A percentile compares a stretch with the other conserved stretches of the same genome.
Evolutionary conservation across 2,797 vertebrate species (phyloP).

Genomic region (Ctenopoma kingsleyae): DNA sequence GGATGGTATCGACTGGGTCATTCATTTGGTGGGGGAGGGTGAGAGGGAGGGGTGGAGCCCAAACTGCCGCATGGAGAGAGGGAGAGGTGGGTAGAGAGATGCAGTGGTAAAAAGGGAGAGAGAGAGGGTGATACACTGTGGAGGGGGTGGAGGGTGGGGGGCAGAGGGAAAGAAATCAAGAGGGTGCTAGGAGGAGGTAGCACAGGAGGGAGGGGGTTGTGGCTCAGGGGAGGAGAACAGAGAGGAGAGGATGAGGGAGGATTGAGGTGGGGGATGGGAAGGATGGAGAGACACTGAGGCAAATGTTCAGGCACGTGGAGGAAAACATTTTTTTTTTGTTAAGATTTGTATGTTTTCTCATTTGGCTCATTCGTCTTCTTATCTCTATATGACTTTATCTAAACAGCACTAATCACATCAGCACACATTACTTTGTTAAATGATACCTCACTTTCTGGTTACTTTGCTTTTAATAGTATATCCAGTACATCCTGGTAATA

Average conservation of each 20-base stretch:
- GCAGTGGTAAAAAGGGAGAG: not conserved
- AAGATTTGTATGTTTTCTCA: not conserved
- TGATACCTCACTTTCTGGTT: not conserved
- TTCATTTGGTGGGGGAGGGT: constrained; percentile 2
- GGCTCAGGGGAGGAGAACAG: constrained; percentile 39
- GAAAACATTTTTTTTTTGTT: not conserved
- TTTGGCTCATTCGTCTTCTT: not conserved
- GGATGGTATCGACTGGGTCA: constrained; percentile 48
- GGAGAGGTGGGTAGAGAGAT: constrained; percentile 13
- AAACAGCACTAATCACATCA: too few species aligned
- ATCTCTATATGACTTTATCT: too few species aligned
- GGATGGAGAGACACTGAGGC: constrained; percentile 51
- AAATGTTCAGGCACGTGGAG: constrained; percentile 37
- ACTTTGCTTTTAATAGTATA: too few species aligned
- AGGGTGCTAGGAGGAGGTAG: constrained; percentile 31
- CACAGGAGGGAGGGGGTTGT: constrained; percentile 43
- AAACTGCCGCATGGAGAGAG: constrained; percentile 45
- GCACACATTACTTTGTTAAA: too few species aligned
- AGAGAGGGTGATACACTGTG: not conserved
- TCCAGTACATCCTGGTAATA: not conserved
- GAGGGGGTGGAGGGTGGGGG: constrained; percentile 26
- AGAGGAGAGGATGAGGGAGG: constrained; percentile 46
- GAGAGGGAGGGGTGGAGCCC: constrained; percentile 48
- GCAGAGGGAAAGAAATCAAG: constrained; percentile 65
- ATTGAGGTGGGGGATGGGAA: constrained; percentile 52